These are phyloP conservation scores for Drosophila nigritarsus DNA, from an alignment of 2,888 invertebrate species.

Conservation along the genomic window DNA sequence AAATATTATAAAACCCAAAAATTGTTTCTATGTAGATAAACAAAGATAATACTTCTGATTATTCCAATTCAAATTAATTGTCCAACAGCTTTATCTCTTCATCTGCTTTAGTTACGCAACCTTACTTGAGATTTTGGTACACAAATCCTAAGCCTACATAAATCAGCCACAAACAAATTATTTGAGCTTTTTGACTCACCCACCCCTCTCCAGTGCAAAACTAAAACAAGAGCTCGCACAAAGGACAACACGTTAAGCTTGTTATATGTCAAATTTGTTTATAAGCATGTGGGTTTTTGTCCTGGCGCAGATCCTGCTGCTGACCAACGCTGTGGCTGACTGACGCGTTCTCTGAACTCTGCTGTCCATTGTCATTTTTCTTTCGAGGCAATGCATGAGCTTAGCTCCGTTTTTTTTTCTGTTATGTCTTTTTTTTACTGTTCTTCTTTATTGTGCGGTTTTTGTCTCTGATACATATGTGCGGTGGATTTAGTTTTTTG, in stretches of 20 bases:
- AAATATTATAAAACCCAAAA: neutral
- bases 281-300: constrained; percentile 44
- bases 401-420: constrained; percentile 38
- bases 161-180: constrained; percentile 71
- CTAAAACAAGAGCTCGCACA: constrained; percentile 39
- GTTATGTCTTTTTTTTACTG: constrained; percentile 6
- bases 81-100: neutral
- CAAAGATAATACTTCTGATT: neutral
- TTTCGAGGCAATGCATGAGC: constrained; percentile 35
- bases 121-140: constrained; percentile 18
- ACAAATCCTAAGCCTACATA: constrained; percentile 62
- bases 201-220: constrained; percentile 6
- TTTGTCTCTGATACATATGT: constrained; percentile 26
- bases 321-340: constrained; percentile 27
- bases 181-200: constrained; percentile 49
- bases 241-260: constrained; percentile 75
- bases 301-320: constrained; percentile 29
- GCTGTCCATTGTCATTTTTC: constrained; percentile 53
- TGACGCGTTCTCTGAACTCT: constrained; percentile 44
- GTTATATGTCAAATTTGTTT: constrained; percentile 76
- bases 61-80: constrained; percentile 2
- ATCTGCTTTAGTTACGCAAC: constrained; percentile 9
- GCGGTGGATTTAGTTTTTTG: constrained; percentile 44
- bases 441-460: constrained; percentile 41
- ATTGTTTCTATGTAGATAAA: neutral